Base-by-base conservation (phyloP, 2,113 vertebrate genomes). In the Pachycephala philippinensis region DNA sequence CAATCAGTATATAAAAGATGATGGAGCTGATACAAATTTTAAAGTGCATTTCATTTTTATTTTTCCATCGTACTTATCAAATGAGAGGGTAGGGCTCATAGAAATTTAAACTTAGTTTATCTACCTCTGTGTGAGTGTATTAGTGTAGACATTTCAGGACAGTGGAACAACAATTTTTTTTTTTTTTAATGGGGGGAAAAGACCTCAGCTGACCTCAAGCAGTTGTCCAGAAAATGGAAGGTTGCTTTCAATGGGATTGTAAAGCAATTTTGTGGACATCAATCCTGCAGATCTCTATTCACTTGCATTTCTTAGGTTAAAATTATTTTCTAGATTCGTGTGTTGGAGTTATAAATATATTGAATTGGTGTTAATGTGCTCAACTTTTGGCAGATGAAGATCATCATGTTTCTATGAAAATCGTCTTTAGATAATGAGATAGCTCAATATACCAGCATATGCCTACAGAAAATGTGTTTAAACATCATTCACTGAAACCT, bases 401-500 rank as follows among this genome's bases (percentile, higher is more conserved):
- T 93, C n/a, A 79, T 91, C 31, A 5, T 95, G 63, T 92, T 91
- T 96, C 79, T 90, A 23, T 92, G 68, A 88, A 97, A 92, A 56
- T 90, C 75, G 81, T 91, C 69, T 89, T 90, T 86, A 93, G 90
- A 86, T 94, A 96, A 93, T 59, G 75, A 90, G 47, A 86, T 87
- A 94, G 52, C 57, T 96, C 80, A 81, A 66, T 68, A 89, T 89
- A 93, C 64, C 64, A 81, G 90, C 92, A 94, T 93, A 95, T 94
- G 90, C 80, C 90, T 84, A 71, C 79, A 90, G 88, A 96, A 96
- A 96, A 93, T 93, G 72, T 90, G 83, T 96, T 96, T 97, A 93
- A 92, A 90, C 93, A 94, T 78, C 39, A 39, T 93, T 90, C 49
- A 27, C 53, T 75, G 86, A 82, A 94, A 65, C 12, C 56, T 82